Base-by-base conservation (phyloP, 35 echinoderm and acorn worm genomes). In the Nesometra sesokonis region DNA sequence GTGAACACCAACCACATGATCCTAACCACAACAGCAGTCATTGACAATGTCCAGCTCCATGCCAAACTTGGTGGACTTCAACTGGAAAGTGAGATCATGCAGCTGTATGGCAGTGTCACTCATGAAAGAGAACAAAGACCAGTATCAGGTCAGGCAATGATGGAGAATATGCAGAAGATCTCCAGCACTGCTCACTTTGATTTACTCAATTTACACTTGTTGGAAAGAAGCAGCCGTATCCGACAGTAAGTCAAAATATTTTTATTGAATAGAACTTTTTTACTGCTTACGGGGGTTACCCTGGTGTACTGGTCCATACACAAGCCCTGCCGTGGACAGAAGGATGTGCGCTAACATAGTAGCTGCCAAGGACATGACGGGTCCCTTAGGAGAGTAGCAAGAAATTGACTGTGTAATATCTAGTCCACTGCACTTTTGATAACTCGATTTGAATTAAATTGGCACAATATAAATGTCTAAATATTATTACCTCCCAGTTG, bases 1-100 rank as follows among this genome's bases (percentile, higher is more conserved):
- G 34, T 82, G 0, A 89, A 82, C 80, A 89, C 78, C 35, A 89
- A 82, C 34, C 80, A 82, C 21, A 46, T 89, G 30, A 84, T 82
- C 35, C 17, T 89, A 15, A 84, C 88, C 0, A 84, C 40, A 35
- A 88, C 91, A 46, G 47, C 91, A 30, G 80, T 83, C n/a, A 87
- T 97, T n/a, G 94, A 93, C 76, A 91, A 93, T 79, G 78, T 93
- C 46, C 88, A 88, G 39, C 35, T 98, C 21, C 84, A 94, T 35
- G 93, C 92, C 9, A 90, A 93, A 82, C 85, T 98, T 29, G 95
- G 92, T 43, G 92, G 95, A 32, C 90, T 98, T 7, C 92, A 94
- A 35, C 84, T 93, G 5, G 95, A 98, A 40, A 93, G 89, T 35
- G 95, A 98, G 57, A 84, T 93, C 0, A 87, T 85, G 23, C 27